Percentiles rank a stretch among this genome's conserved stretches.
Conservation (phyloP, 2,888 invertebrate species). For the Fragum sueziense region DNA sequence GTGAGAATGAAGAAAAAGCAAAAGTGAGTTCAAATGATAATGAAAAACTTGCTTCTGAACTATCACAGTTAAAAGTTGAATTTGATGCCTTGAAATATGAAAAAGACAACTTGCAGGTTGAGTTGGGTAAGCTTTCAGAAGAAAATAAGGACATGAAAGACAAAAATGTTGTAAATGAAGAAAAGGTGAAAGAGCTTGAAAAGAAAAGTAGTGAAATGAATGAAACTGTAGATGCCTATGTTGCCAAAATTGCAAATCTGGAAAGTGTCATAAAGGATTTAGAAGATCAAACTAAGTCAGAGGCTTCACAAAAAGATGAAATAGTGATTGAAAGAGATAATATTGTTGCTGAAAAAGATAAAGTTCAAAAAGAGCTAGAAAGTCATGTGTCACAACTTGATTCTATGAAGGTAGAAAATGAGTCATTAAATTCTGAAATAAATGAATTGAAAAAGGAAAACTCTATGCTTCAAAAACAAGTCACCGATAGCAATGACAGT, state of each 20-base stretch:
- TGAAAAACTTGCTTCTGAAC: conserved; percentile 35
- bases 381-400: neutral
- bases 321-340: conserved; percentile 11
- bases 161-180: neutral
- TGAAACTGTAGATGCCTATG: neutral
- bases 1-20: conserved; percentile 38
- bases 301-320: neutral
- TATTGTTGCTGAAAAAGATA: conserved; percentile 7
- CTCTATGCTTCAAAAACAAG: neutral
- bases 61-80: conserved; percentile 32
- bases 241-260: neutral
- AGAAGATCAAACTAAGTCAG: neutral
- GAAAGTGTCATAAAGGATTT: neutral
- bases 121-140: conserved; percentile 22
- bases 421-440: conserved; percentile 6
- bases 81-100: conserved; percentile 14
- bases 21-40: conserved; percentile 12
- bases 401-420: conserved; percentile 4
- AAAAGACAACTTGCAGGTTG: conserved; percentile 18
- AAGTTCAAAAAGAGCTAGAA: neutral
- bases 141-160: conserved; percentile 34
- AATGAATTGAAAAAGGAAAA: conserved; percentile 12
- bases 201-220: conserved; percentile 3
- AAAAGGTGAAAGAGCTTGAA: conserved; percentile 12
- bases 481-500: neutral